These are phyloP conservation scores for Bergia sp. DNA, from an alignment of 92 coral and sea anemone species.

Conservation along the genomic window DNA sequence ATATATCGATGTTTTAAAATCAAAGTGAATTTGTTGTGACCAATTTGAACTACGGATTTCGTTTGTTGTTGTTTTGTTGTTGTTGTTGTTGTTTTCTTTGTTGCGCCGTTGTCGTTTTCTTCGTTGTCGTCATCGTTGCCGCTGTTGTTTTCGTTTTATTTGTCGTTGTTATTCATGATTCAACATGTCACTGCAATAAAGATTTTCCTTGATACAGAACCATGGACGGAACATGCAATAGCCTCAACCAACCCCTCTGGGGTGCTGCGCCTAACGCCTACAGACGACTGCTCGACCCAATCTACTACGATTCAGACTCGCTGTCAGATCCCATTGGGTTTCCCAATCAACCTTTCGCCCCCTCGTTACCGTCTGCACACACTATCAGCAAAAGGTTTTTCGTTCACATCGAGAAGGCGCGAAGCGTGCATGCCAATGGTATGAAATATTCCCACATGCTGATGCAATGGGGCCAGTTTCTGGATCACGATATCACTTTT, in stretches of 20 bases:
- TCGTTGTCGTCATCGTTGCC: too few relatives aligned
- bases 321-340: constrained; percentile 91
- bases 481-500: constrained; percentile 93
- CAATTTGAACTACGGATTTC: too few relatives aligned
- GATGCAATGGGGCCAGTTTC: constrained; percentile 99
- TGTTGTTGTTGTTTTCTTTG: too few relatives aligned
- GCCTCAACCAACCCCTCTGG: constrained; percentile 84
- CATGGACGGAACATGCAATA: constrained; percentile 94
- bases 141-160: not conserved
- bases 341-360: constrained; percentile 91
- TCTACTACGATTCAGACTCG: constrained; percentile 84
- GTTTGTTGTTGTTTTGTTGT: too few relatives aligned
- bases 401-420: constrained; percentile 65
- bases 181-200: not conserved
- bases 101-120: too few relatives aligned
- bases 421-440: constrained; percentile 29
- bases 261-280: constrained; percentile 88
- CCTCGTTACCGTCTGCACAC: constrained; percentile 87
- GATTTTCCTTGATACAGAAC: constrained; percentile 54
- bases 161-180: not conserved
- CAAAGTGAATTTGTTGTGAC: too few relatives aligned
- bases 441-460: constrained; percentile 84
- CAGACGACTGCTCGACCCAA: constrained; percentile 78
- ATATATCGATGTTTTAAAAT: too few relatives aligned
- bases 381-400: constrained; percentile 78